Conservation (phyloP, 2,888 invertebrate species). For the Eristalinus aeneus region DNA sequence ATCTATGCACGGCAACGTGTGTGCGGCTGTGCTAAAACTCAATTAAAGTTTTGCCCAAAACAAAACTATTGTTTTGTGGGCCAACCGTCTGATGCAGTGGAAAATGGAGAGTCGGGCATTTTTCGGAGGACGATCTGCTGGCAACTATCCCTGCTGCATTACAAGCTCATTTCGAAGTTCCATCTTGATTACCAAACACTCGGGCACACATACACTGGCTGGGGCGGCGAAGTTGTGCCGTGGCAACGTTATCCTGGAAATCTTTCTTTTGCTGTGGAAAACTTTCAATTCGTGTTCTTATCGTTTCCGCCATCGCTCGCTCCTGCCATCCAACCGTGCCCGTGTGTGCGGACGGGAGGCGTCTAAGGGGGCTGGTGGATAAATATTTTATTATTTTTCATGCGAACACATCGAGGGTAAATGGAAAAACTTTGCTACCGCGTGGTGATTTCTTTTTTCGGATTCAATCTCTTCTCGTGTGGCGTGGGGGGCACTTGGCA, state of each 20-base stretch:
- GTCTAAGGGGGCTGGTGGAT: conserved; percentile 16
- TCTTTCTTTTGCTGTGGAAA: conserved; percentile 45
- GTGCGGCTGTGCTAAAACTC: conserved; percentile 50
- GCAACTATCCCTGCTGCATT: conserved; percentile 68
- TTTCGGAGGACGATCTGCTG: conserved; percentile 11
- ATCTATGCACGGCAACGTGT: background rate
- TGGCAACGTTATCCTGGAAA: conserved; percentile 61
- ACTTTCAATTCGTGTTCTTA: conserved; percentile 67
- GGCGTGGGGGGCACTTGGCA: conserved; percentile 10
- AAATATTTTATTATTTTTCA: conserved; percentile 66
- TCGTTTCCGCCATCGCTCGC: conserved; percentile 25
- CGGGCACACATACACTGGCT: background rate
- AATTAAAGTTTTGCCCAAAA: conserved; percentile 71
- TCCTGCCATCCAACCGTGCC: background rate
- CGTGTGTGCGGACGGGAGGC: background rate
- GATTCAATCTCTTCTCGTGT: background rate
- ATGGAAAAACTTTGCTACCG: conserved; percentile 65
- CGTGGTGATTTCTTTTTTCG: conserved; percentile 48
- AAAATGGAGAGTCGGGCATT: conserved; percentile 14
- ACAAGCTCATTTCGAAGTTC: conserved; percentile 70
- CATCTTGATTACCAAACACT: conserved; percentile 66
- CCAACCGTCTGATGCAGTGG: conserved; percentile 53
- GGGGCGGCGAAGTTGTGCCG: conserved; percentile 8
- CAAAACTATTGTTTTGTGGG: conserved; percentile 69
- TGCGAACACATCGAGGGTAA: conserved; percentile 32